These are phyloP conservation scores for Platichthys stellatus DNA, from an alignment of 2,113 vertebrate species.

Conservation along the genomic window DNA sequence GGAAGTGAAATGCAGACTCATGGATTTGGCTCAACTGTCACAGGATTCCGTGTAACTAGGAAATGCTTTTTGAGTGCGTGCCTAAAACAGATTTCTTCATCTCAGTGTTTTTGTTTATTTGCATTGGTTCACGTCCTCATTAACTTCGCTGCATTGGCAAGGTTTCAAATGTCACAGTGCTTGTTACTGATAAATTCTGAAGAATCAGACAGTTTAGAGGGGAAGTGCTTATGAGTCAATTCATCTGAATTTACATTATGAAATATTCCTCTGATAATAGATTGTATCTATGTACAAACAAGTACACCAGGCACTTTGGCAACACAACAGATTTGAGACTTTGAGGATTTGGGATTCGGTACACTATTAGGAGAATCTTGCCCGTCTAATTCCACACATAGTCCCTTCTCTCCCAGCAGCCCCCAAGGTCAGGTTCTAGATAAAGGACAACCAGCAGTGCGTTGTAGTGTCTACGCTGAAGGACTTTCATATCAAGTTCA, in stretches of 20 bases:
- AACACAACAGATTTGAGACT: neutral
- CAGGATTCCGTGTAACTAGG: neutral
- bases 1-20: neutral
- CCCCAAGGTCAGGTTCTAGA: too few relatives aligned
- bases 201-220: neutral
- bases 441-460: too few relatives aligned
- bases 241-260: neutral
- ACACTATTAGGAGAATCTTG: too few relatives aligned
- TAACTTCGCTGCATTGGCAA: too few relatives aligned
- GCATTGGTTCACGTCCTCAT: constrained; percentile 10
- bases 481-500: too few relatives aligned
- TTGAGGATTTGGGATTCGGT: neutral
- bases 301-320: too few relatives aligned
- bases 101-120: neutral
- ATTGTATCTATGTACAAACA: neutral
- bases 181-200: constrained; percentile 8
- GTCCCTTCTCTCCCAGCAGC: too few relatives aligned
- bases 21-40: neutral
- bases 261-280: neutral
- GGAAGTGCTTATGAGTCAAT: neutral
- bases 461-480: too few relatives aligned
- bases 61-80: neutral
- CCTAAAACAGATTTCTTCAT: too few relatives aligned
- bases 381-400: too few relatives aligned
- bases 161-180: neutral